Base-by-base conservation (phyloP, 2,797 vertebrate genomes). In the Crocidura indochinensis region DNA sequence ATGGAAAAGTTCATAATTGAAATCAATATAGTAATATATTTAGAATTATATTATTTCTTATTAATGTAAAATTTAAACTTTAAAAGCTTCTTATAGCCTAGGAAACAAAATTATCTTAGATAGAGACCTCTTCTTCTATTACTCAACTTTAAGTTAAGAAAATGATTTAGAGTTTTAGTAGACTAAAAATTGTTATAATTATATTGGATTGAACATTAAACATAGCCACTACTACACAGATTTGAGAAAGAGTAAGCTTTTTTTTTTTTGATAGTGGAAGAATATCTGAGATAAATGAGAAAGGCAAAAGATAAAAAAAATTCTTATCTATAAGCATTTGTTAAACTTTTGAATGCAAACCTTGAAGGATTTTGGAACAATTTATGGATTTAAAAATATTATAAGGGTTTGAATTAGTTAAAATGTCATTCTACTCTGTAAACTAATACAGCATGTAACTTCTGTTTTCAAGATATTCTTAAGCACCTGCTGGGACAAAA, bases 381-480 rank as follows among this genome's bases (percentile, higher is more conserved):
- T 8, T 10, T 31, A n/a, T n/a, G 38, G 11, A 87, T 75, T 91
- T 79, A 27, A 19, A 15, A 82, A 38, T 73, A 14, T 73, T 31
- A 64, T 64, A 3, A 94, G 94, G 19, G 5, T 47, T 84, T 79
- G 26, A 27, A 80, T 95, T 62, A 67, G 29, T 81, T 68, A 26
- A 0, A 68, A 12, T 51, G 20, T 24, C 64, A 69, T 10, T 49
- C 19, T 67, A 73, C 29, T 87, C 1, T 92, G n/a, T 26, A 46
- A 68, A 24, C 46, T 53, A 84, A 60, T 62, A 46, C 17, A 86
- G 27, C 31, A 84, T 6, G 62, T 11, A 91, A 73, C 31, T 38
- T 1, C 2, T 44, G 5, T 60, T 90, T 83, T 90, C 27, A 68
- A 81, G n/a, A 79, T 44, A 78, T 24, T 75, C 22, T 53, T 12